These are phyloP conservation scores for Ascaphus truei DNA, from an alignment of 2,113 vertebrate genomes.

Conservation along the genomic window DNA sequence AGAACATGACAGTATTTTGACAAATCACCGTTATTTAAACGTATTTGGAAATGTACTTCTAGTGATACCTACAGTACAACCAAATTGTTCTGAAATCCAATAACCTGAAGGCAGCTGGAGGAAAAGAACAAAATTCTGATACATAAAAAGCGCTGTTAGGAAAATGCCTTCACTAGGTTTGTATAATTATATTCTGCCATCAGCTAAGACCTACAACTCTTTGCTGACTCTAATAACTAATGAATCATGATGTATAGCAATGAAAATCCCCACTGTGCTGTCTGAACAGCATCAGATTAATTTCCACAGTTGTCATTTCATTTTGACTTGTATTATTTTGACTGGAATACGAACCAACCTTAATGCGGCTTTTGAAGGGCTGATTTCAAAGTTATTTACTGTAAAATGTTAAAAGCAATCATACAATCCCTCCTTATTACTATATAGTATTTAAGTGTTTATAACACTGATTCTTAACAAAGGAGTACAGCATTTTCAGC, in stretches of 20 bases:
- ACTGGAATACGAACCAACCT: constrained; percentile 36
- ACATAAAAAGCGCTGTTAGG: not conserved
- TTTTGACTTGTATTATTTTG: constrained; percentile 53
- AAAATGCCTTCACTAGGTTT: not conserved
- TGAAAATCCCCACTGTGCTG: constrained; percentile 28
- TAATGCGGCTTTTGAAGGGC: constrained; percentile 52
- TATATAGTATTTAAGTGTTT: constrained; percentile 19
- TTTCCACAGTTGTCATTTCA: constrained; percentile 48
- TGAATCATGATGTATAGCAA: constrained; percentile 41
- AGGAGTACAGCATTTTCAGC: too few relatives aligned
- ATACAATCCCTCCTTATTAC: constrained; percentile 10
- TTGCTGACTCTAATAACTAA: constrained; percentile 23
- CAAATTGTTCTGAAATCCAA: not conserved
- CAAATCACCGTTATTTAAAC: not conserved
- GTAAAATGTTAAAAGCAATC: constrained; percentile 41
- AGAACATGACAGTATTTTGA: not conserved
- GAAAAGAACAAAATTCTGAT: not conserved
- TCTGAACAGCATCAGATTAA: constrained; percentile 47
- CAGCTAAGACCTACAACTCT: not conserved
- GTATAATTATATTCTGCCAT: not conserved
- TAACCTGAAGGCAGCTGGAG: not conserved
- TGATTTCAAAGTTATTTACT: constrained; percentile 48
- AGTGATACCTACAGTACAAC: not conserved
- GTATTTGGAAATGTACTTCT: not conserved
- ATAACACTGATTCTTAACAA: constrained; percentile 7